phyloP scores from a whole-genome alignment of 2,888 invertebrate species.

The Macaria notata region DNA sequence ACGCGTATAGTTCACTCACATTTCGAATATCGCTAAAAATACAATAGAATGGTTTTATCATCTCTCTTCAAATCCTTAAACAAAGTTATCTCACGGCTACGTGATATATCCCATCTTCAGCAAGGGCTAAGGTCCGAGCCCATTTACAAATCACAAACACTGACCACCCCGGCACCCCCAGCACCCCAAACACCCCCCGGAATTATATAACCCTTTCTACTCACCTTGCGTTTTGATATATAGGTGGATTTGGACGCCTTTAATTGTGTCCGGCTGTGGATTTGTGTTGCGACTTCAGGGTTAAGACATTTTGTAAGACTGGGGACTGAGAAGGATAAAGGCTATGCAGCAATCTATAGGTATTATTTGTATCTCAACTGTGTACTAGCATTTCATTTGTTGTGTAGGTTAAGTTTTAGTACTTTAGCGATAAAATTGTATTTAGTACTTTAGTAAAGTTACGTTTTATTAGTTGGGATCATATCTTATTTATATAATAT shows the following conservation, averaged over 20 bases:
- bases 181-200: constrained; percentile 35
- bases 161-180: constrained; percentile 62
- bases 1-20: too few relatives aligned
- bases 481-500: too few relatives aligned
- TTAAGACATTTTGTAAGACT: neutral
- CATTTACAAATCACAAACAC: constrained; percentile 83
- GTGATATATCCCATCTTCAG: constrained; percentile 81
- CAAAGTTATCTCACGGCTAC: constrained; percentile 77
- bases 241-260: constrained; percentile 59
- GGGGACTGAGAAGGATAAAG: too few relatives aligned
- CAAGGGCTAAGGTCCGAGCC: constrained; percentile 80
- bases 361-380: too few relatives aligned
- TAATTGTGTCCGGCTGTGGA: constrained; percentile 31
- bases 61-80: constrained; percentile 56
- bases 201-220: constrained; percentile 55
- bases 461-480: too few relatives aligned
- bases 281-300: constrained; percentile 9
- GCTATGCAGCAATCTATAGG: too few relatives aligned
- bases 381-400: too few relatives aligned
- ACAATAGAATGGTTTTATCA: too few relatives aligned
- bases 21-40: too few relatives aligned
- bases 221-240: constrained; percentile 75
- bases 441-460: too few relatives aligned
- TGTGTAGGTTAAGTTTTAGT: too few relatives aligned
- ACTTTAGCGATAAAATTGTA: too few relatives aligned